Conservation (phyloP, 1,140 invertebrate species). For the Caerostris extrusa region DNA sequence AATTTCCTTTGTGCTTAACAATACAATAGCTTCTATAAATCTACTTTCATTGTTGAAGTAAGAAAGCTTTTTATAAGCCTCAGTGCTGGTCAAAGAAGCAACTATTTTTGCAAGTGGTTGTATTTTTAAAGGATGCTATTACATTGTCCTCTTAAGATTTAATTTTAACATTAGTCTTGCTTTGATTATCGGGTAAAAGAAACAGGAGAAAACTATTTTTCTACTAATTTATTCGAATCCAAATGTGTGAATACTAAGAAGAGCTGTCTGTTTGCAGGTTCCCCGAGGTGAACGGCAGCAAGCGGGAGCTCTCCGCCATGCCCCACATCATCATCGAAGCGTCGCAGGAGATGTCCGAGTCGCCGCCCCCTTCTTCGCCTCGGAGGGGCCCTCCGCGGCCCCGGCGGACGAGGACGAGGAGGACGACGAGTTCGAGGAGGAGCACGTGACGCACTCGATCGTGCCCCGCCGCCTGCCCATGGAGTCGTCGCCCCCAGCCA, state of each 20-base stretch:
- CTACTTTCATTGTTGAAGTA: no score
- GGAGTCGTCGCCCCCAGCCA: slow-evolving; percentile 51
- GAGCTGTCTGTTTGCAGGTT: slow-evolving; percentile 52
- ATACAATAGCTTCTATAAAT: no score
- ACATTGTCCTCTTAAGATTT: no score
- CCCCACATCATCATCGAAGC: slow-evolving; percentile 75
- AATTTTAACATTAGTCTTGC: no score
- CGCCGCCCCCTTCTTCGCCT: slow-evolving; percentile 58
- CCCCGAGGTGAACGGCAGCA: slow-evolving; percentile 58
- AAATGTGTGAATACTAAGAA: not conserved
- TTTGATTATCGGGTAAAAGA: no score
- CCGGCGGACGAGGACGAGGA: slow-evolving; percentile 48
- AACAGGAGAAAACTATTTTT: not conserved
- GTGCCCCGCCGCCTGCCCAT: slow-evolving; percentile 68
- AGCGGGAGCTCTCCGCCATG: slow-evolving; percentile 61
- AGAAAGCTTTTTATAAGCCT: no score
- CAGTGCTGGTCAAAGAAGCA: no score
- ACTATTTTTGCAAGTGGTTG: no score
- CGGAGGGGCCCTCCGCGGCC: not conserved
- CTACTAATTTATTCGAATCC: not conserved
- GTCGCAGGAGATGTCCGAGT: slow-evolving; percentile 49
- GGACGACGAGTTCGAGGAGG: slow-evolving; percentile 58
- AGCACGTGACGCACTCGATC: slow-evolving; percentile 47
- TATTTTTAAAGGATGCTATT: no score
- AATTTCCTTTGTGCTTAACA: no score